phyloP scores from a whole-genome alignment of 2,797 vertebrate genomes.

The Varecia variegata region DNA sequence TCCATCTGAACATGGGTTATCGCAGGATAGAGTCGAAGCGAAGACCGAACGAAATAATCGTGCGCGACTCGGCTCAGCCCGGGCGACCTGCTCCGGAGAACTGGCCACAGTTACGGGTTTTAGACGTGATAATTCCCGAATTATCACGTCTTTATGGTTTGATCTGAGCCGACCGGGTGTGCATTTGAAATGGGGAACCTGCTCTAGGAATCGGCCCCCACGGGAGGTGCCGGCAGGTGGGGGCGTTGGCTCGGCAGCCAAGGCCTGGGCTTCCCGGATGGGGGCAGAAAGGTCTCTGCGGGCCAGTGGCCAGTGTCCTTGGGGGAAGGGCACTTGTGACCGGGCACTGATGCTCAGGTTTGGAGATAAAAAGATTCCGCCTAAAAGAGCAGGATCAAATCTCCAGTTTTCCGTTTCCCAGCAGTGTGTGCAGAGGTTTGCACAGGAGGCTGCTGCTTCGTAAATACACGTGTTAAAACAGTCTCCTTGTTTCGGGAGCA shows the following conservation, averaged over 20 bases:
- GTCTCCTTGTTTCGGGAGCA: not conserved
- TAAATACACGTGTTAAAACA: not conserved
- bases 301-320: not conserved
- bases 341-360: not conserved
- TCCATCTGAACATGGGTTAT: rapidly evolving
- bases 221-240: not conserved
- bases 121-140: not conserved
- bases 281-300: not conserved
- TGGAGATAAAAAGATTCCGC: not conserved
- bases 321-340: not conserved
- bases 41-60: rapidly evolving
- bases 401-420: not conserved
- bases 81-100: rapidly evolving
- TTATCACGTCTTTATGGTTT: not conserved
- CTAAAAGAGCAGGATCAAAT: rapidly evolving
- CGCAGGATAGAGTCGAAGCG: rapidly evolving
- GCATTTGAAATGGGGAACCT: not conserved
- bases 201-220: not conserved
- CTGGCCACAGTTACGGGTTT: rapidly evolving
- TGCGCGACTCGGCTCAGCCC: rapidly evolving
- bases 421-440: not conserved
- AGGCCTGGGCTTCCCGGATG: rapidly evolving
- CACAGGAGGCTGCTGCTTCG: not conserved
- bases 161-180: not conserved
- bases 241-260: too few relatives aligned